Conservation (phyloP, 2,888 invertebrate species). For the Drosophila fungiperda region DNA sequence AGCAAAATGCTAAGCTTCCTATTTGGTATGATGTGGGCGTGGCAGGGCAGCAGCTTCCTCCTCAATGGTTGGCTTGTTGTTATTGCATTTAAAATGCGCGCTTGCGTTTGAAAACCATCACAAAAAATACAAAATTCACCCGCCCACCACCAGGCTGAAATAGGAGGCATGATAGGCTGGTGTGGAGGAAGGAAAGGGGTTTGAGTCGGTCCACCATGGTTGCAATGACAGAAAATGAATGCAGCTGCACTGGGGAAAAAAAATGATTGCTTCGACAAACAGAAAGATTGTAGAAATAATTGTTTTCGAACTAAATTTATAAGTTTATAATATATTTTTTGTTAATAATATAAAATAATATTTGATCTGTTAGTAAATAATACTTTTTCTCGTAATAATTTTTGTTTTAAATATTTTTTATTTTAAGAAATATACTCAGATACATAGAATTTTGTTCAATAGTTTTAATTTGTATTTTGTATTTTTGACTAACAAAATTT, state of each 20-base stretch:
- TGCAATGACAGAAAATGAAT: conserved; percentile 62
- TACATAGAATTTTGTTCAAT: not conserved
- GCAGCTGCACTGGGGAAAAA: conserved; percentile 50
- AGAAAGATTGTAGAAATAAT: not conserved
- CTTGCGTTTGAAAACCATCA: conserved; percentile 82
- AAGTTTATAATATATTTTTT: not conserved
- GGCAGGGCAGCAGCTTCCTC: conserved; percentile 8
- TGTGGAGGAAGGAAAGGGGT: not conserved
- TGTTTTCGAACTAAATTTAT: not conserved
- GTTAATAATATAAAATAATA: not conserved
- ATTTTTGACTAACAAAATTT: not conserved
- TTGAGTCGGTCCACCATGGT: conserved; percentile 49
- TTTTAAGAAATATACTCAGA: not conserved
- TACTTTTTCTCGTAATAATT: fast-evolving
- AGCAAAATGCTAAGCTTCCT: conserved; percentile 69
- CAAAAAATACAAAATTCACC: conserved; percentile 83
- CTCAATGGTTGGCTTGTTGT: conserved; percentile 28
- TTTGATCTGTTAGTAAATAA: not conserved
- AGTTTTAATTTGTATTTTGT: not conserved
- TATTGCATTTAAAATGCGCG: conserved; percentile 83
- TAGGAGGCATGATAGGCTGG: not conserved
- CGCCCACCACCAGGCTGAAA: conserved; percentile 72
- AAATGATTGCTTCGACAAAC: not conserved
- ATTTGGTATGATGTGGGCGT: conserved; percentile 57
- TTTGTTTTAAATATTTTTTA: not conserved